phyloP scores from a whole-genome alignment of 2,888 invertebrate species.

The Theodoxus fluviatilis region DNA sequence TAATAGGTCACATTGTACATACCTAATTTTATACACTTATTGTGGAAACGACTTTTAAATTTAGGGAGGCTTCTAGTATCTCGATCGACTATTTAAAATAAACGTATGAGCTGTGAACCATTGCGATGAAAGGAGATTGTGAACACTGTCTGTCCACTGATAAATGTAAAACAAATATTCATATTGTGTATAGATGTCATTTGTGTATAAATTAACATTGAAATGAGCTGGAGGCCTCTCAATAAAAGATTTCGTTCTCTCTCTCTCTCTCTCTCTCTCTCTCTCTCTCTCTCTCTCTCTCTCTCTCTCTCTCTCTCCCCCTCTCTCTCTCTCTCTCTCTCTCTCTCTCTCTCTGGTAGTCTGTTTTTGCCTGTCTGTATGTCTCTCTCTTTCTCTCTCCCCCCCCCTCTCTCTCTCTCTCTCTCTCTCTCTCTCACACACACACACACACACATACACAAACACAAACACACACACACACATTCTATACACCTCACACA shows the following conservation, averaged over 20 bases:
- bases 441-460: too few relatives aligned
- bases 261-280: not conserved
- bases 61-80: not conserved
- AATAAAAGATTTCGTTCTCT: slow-evolving; percentile 1
- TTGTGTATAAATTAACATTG: too few relatives aligned
- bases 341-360: slow-evolving; percentile 10
- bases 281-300: not conserved
- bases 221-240: too few relatives aligned
- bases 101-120: too few relatives aligned
- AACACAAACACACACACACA: too few relatives aligned
- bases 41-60: not conserved
- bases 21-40: not conserved
- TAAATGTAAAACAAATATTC: too few relatives aligned
- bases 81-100: not conserved
- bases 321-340: slow-evolving; percentile 1
- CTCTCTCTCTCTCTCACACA: slow-evolving; percentile 15
- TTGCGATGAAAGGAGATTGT: too few relatives aligned
- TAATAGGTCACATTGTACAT: not conserved
- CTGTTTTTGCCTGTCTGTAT: not conserved
- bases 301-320: not conserved
- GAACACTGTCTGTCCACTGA: too few relatives aligned
- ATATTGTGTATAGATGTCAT: too few relatives aligned
- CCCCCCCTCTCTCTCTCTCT: not conserved
- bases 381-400: not conserved
- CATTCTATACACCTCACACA: too few relatives aligned